A percentile compares a stretch with the other conserved stretches of the same genome.
phyloP scores from a whole-genome alignment of 2,113 vertebrate genomes.

The Abramis brama region DNA sequence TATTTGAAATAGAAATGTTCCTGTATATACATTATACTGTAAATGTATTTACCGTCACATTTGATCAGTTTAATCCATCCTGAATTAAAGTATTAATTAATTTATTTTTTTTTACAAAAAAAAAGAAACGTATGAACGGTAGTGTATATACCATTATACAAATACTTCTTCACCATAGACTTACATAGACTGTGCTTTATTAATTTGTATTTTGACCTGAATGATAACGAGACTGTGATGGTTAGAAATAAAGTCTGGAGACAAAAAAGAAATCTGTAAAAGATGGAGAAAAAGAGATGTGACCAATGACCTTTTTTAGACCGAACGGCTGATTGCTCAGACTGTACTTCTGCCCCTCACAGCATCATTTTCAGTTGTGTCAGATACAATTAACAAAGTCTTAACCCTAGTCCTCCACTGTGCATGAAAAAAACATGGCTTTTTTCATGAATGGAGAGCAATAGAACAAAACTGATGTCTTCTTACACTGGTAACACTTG shows the following conservation, averaged over 20 bases:
- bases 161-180: background rate
- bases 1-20: too few species aligned
- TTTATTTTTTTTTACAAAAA: too few species aligned
- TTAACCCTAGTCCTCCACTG: background rate
- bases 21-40: background rate
- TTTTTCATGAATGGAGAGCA: constrained; percentile 31
- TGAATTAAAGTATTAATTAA: background rate
- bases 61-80: background rate
- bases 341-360: background rate
- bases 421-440: constrained; percentile 19
- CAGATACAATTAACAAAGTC: too few species aligned
- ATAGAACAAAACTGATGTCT: constrained; percentile 12
- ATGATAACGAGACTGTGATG: background rate
- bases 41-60: background rate
- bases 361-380: background rate
- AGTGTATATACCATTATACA: background rate
- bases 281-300: background rate
- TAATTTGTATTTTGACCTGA: background rate
- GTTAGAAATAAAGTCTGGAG: background rate
- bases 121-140: background rate
- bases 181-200: background rate
- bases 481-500: background rate
- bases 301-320: background rate
- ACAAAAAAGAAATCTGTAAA: background rate
- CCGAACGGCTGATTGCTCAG: background rate